These are phyloP conservation scores for Sula dactylatra DNA, from an alignment of 2,113 vertebrate genomes.

Conservation along the genomic window DNA sequence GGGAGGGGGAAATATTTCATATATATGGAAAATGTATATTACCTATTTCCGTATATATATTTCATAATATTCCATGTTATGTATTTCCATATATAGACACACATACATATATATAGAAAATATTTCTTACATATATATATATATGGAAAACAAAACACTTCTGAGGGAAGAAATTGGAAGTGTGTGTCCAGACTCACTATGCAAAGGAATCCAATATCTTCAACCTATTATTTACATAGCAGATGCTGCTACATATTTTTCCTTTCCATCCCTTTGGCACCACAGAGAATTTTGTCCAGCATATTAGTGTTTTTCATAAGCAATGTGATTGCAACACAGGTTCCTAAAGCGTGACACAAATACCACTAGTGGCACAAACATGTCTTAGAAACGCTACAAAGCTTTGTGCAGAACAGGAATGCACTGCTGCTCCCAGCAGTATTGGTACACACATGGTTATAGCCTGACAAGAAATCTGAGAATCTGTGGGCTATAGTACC, in stretches of 20 bases:
- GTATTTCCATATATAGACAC: background rate
- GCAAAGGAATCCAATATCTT: background rate
- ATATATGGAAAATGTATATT: background rate
- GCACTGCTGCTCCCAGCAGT: background rate
- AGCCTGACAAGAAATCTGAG: background rate
- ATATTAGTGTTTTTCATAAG: background rate
- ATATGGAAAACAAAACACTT: background rate
- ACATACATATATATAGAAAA: background rate
- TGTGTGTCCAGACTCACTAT: background rate
- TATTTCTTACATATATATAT: background rate
- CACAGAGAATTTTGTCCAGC: background rate
- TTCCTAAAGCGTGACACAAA: background rate
- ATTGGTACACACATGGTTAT: too few species aligned
- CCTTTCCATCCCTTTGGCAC: background rate
- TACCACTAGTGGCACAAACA: background rate
- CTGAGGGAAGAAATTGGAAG: background rate
- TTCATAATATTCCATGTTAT: too few species aligned
- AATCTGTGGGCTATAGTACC: background rate
- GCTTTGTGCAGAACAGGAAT: background rate
- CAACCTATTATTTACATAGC: background rate
- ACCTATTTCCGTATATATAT: background rate
- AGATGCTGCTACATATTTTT: background rate
- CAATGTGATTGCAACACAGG: background rate
- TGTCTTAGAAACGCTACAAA: background rate
- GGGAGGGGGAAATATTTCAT: background rate